phyloP scores from a whole-genome alignment of 64 coral and sea anemone species.

The Actinia equina region DNA sequence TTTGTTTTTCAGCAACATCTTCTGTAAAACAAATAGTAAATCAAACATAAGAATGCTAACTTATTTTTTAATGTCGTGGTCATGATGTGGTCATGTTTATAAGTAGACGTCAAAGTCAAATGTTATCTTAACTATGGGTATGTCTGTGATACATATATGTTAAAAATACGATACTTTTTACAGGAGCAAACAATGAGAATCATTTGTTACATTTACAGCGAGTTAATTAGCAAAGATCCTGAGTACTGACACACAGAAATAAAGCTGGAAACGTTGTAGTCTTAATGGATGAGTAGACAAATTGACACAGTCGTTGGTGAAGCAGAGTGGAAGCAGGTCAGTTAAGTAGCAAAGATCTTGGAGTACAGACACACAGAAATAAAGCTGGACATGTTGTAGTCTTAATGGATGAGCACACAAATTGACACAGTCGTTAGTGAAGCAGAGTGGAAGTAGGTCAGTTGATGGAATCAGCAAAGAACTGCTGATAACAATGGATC shows the following conservation, averaged over 20 bases:
- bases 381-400: no score
- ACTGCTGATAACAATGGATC: background rate
- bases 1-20: constrained; percentile 44
- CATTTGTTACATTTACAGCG: no score
- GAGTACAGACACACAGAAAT: no score
- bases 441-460: background rate
- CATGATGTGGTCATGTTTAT: no score
- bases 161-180: no score
- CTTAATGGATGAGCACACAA: background rate
- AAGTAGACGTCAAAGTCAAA: no score
- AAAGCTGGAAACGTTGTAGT: no score
- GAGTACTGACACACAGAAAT: no score
- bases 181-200: no score
- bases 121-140: no score
- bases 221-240: background rate
- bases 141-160: no score
- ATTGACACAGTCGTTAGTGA: background rate
- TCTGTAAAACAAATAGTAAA: constrained; percentile 25
- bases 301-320: background rate
- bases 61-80: no score
- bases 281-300: background rate
- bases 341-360: background rate
- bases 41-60: background rate
- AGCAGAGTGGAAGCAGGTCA: background rate
- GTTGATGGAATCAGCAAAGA: background rate